phyloP scores from a whole-genome alignment of 2,113 vertebrate species.

The Psilopogon haemacephalus region DNA sequence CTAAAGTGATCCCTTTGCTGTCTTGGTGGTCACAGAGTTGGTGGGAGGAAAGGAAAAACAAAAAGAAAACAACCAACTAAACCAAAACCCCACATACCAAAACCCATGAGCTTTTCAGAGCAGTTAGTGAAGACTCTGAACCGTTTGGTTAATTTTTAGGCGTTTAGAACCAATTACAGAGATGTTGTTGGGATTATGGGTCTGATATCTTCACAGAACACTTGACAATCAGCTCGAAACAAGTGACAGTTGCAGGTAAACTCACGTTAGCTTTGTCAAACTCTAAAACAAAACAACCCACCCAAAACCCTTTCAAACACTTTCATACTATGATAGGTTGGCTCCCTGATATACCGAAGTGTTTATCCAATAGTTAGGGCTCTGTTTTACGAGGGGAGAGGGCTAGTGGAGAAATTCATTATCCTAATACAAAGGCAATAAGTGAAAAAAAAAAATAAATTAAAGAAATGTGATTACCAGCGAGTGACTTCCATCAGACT shows the following conservation, averaged over 20 bases:
- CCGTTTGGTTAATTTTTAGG: background rate
- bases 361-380: background rate
- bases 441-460: conserved; percentile 52
- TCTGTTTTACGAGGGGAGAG: conserved; percentile 18
- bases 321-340: background rate
- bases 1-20: conserved; percentile 38
- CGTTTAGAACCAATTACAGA: conserved; percentile 51
- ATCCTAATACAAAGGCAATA: conserved; percentile 64
- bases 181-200: conserved; percentile 24
- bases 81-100: too few species aligned
- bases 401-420: conserved; percentile 48
- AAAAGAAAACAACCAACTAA: background rate
- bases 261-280: conserved; percentile 45
- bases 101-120: conserved; percentile 26
- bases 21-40: conserved; percentile 33
- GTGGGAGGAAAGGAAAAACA: conserved; percentile 30
- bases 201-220: conserved; percentile 32
- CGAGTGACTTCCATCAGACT: conserved; percentile 48
- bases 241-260: conserved; percentile 43
- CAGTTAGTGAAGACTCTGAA: background rate
- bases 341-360: conserved; percentile 26
- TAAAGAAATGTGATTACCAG: conserved; percentile 34
- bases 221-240: conserved; percentile 47
- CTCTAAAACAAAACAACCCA: background rate
- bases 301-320: background rate